phyloP scores from a whole-genome alignment of 2,797 vertebrate species.

The Myotis myotis region DNA sequence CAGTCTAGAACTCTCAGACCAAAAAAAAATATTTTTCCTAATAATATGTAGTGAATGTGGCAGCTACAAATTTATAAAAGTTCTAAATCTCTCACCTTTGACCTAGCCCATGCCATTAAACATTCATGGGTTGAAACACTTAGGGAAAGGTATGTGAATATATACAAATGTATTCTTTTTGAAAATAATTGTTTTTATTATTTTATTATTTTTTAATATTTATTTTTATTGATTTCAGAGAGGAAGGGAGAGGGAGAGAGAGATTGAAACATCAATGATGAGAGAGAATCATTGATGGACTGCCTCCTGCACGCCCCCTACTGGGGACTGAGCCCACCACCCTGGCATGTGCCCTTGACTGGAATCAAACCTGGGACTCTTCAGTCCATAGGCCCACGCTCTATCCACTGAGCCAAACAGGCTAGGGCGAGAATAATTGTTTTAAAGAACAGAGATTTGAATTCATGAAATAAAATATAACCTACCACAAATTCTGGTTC shows the following conservation, averaged over 20 bases:
- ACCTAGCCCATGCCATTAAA: not conserved
- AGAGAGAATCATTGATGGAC: too few species aligned
- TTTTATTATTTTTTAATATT: too few species aligned
- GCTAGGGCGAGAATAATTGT: too few species aligned
- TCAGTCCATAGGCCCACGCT: too few species aligned
- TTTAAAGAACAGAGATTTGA: constrained; percentile 31
- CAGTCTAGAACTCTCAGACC: not conserved
- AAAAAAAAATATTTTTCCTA: not conserved
- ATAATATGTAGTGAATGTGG: not conserved
- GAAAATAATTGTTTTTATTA: not conserved
- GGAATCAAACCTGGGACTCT: too few species aligned
- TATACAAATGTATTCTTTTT: not conserved
- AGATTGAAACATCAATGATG: too few species aligned
- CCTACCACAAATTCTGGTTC: constrained; percentile 92
- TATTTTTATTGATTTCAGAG: too few species aligned
- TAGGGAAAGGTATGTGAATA: not conserved
- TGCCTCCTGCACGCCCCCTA: too few species aligned
- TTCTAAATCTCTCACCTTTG: constrained; percentile 17
- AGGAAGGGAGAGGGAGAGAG: too few species aligned
- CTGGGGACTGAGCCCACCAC: too few species aligned
- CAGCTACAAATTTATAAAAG: constrained; percentile 17
- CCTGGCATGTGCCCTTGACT: too few species aligned
- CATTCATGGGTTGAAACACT: not conserved
- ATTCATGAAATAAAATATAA: constrained; percentile 60
- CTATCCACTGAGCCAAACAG: too few species aligned